phyloP scores from a whole-genome alignment of 2,113 vertebrate genomes.

The Spheniscus mendiculus region DNA sequence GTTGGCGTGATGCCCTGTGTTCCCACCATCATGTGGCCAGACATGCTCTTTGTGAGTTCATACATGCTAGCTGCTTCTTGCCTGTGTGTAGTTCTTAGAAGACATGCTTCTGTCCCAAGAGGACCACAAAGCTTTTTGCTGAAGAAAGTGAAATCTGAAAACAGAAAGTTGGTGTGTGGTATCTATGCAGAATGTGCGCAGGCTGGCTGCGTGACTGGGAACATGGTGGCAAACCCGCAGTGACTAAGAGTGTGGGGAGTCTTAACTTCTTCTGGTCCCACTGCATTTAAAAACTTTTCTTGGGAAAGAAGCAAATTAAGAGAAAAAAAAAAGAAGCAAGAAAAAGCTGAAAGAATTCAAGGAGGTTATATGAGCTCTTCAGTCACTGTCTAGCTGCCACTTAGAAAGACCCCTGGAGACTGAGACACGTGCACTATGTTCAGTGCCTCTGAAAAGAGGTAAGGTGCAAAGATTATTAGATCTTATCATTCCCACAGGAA shows the following conservation, averaged over 20 bases:
- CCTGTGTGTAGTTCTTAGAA: not conserved
- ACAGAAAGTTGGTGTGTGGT: not conserved
- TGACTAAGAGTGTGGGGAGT: not conserved
- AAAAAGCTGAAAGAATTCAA: not conserved
- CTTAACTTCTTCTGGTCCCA: not conserved
- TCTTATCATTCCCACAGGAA: not conserved
- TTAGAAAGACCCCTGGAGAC: not conserved
- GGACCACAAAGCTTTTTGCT: not conserved
- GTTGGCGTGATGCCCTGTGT: not conserved
- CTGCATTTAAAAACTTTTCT: not conserved
- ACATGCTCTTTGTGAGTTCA: not conserved
- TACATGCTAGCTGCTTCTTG: not conserved
- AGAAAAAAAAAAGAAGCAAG: not conserved
- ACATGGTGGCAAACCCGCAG: not conserved
- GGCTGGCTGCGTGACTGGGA: accelerated
- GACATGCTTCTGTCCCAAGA: not conserved
- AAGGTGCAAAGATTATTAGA: not conserved
- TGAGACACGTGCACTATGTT: not conserved
- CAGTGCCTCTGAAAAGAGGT: not conserved
- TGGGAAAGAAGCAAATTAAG: not conserved
- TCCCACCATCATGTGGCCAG: not conserved
- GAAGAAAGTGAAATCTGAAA: not conserved
- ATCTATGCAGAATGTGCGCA: not conserved
- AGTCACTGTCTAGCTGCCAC: not conserved
- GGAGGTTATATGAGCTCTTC: not conserved